phyloP scores from a whole-genome alignment of 2,888 invertebrate genomes.

The Hermodice carunculata region DNA sequence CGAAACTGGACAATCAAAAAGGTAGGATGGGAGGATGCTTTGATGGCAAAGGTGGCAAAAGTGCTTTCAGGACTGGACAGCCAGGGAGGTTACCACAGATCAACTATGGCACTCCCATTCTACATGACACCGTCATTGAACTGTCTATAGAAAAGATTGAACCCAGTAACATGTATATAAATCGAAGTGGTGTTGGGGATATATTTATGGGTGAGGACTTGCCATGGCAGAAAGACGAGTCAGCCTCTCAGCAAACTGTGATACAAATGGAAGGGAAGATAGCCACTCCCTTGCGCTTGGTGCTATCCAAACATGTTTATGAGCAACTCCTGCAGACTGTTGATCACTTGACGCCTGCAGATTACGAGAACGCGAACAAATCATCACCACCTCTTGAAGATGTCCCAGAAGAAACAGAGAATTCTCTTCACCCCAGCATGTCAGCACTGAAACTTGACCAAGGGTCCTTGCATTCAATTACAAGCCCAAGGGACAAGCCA shows the following conservation, averaged over 20 bases:
- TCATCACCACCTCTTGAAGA: neutral
- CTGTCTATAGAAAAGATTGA: conserved; percentile 75
- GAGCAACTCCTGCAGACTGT: conserved; percentile 81
- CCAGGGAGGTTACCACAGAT: conserved; percentile 28
- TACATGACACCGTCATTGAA: conserved; percentile 89
- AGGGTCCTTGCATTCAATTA: too few relatives aligned
- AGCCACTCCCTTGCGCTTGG: conserved; percentile 86
- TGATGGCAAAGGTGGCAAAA: conserved; percentile 72
- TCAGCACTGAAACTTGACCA: conserved; percentile 35
- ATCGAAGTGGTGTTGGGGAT: conserved; percentile 42
- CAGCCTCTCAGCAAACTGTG: conserved; percentile 15
- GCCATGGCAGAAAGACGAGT: neutral
- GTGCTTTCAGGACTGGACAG: conserved; percentile 31
- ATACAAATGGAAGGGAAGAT: conserved; percentile 81
- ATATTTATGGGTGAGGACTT: conserved; percentile 3
- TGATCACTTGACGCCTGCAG: conserved; percentile 58
- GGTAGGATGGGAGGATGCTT: conserved; percentile 74
- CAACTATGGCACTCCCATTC: conserved; percentile 82
- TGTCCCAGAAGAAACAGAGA: neutral
- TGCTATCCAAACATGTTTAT: conserved; percentile 88
- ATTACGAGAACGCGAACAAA: conserved; percentile 7
- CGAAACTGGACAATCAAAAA: conserved; percentile 75
- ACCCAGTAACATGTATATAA: conserved; percentile 48
- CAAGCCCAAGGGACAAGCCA: too few relatives aligned
- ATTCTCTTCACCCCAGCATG: conserved; percentile 10